phyloP scores from a whole-genome alignment of 2,797 vertebrate genomes.

The Sebastes hubbsi region DNA sequence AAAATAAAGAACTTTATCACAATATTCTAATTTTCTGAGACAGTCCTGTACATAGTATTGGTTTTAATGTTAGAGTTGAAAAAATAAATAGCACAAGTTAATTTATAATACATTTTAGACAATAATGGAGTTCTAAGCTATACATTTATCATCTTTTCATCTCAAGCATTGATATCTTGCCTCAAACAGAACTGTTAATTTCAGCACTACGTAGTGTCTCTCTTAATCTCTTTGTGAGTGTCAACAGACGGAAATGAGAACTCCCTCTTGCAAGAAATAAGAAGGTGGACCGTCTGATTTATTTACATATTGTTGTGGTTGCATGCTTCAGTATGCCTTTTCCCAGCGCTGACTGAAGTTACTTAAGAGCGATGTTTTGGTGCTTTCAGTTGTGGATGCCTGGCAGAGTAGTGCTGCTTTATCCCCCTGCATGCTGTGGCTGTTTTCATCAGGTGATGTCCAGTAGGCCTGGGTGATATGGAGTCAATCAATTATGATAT shows the following conservation, averaged over 20 bases:
- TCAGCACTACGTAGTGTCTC: not conserved
- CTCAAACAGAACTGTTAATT: not conserved
- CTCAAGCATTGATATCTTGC: not conserved
- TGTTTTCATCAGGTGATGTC: not conserved
- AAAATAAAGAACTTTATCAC: too few species aligned
- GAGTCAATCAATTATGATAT: too few species aligned
- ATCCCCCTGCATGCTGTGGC: not conserved
- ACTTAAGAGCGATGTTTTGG: not conserved
- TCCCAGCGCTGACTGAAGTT: not conserved
- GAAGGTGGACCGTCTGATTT: not conserved
- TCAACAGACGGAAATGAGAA: not conserved
- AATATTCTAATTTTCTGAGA: too few species aligned
- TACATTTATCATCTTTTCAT: not conserved
- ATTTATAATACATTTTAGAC: not conserved
- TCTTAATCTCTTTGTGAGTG: not conserved
- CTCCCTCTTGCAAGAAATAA: conserved; percentile 8
- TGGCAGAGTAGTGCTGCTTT: not conserved
- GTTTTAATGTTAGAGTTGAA: too few species aligned
- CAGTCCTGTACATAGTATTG: too few species aligned
- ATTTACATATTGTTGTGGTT: conserved; percentile 22
- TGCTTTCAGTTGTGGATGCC: not conserved
- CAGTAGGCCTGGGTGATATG: fast-evolving
- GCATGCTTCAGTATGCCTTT: not conserved
- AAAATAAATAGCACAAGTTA: not conserved
- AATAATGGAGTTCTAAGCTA: not conserved